Conservation (phyloP, 2,797 vertebrate species). For the Macropodus opercularis region DNA sequence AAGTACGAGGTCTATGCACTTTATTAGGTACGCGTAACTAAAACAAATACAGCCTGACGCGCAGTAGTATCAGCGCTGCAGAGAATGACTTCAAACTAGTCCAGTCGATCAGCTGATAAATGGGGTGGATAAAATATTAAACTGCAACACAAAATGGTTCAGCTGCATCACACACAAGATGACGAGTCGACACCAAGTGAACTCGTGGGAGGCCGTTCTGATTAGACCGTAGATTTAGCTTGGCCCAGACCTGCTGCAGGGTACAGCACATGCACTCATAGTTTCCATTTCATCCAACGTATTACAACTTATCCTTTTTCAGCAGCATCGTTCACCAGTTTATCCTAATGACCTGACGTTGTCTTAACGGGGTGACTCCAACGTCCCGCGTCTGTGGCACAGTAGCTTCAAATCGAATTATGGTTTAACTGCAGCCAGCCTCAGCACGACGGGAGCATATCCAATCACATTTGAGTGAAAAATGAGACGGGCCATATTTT, state of each 20-base stretch:
- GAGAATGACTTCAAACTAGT: not conserved
- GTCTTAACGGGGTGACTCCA: conserved; percentile 60
- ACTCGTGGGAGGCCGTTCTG: no score
- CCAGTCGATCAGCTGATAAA: no score
- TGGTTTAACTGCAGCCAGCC: conserved; percentile 73
- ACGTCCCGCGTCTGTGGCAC: conserved; percentile 49
- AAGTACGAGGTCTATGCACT: not conserved
- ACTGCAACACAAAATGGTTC: no score
- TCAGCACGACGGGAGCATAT: conserved; percentile 75
- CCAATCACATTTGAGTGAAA: conserved; percentile 83
- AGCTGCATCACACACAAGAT: no score
- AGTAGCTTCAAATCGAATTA: conserved; percentile 77
- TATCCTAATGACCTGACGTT: conserved; percentile 61
- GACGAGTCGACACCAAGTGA: no score
- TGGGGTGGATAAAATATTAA: no score
- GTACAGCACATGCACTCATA: not conserved
- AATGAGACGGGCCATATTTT: conserved; percentile 79
- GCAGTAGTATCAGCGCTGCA: no score
- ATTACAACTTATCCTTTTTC: no score
- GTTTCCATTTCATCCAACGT: conserved; percentile 29
- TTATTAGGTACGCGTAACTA: not conserved
- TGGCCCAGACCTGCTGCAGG: conserved; percentile 2
- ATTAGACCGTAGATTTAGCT: no score
- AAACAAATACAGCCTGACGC: not conserved
- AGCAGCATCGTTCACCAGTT: conserved; percentile 40